phyloP scores from a whole-genome alignment of 2,888 invertebrate genomes.

The Taphrorychus bicolor region DNA sequence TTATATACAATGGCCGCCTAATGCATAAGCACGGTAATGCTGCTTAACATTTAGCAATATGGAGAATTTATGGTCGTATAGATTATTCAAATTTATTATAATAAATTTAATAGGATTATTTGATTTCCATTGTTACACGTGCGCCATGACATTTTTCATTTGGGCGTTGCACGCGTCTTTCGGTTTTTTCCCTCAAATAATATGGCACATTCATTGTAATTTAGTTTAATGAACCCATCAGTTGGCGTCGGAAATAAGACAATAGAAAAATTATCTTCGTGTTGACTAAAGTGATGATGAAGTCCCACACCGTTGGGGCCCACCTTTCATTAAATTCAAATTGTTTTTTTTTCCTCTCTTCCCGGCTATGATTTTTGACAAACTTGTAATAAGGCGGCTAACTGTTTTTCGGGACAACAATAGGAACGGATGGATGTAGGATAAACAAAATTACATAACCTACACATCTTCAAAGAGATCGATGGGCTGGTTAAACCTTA shows the following conservation, averaged over 20 bases:
- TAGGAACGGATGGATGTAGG: no score
- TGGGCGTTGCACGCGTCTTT: conserved; percentile 33
- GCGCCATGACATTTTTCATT: conserved; percentile 36
- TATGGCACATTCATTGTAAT: conserved; percentile 31
- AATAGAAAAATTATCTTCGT: conserved; percentile 37
- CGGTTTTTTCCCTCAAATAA: conserved; percentile 18
- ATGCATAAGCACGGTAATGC: conserved; percentile 37
- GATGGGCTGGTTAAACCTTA: no score
- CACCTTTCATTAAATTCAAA: conserved; percentile 32
- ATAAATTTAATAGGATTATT: conserved; percentile 42
- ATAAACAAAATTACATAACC: no score
- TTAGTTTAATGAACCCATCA: conserved; percentile 39
- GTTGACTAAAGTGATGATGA: conserved; percentile 24
- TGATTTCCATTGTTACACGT: conserved; percentile 41
- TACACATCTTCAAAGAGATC: no score
- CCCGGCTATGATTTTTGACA: neutral
- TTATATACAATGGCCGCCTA: conserved; percentile 34
- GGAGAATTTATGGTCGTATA: conserved; percentile 39
- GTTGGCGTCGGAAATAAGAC: conserved; percentile 40
- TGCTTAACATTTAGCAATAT: conserved; percentile 39
- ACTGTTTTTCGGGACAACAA: no score
- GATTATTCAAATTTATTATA: conserved; percentile 42
- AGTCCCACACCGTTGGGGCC: conserved; percentile 33
- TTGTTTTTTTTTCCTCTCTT: conserved; percentile 16
- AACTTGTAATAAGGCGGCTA: neutral